Base-by-base conservation (phyloP, 2,888 invertebrate genomes). In the Tipula vernalis region DNA sequence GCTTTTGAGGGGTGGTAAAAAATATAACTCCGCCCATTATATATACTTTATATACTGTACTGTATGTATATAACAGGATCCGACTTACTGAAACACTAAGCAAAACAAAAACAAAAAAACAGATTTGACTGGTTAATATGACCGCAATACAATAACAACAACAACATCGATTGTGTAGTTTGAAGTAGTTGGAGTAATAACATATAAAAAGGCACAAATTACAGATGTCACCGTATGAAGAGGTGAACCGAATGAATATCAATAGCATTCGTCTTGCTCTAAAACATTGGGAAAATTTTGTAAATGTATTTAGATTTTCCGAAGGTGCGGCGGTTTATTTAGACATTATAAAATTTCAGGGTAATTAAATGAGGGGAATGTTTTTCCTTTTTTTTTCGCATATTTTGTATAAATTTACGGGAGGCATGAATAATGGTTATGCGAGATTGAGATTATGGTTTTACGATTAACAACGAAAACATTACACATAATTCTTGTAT, bases 81-180 rank as follows among this genome's bases (percentile, higher is more conserved):
- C 71, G 71, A 71, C 71, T 71, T 71, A 71, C 71, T 71, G 71
- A 71, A 71, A 71, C 28, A 71, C 10, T 71, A 71, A 28, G 10
- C 71, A 71, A 71, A 71, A 71, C n/a, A 28, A 71, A 71, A 71
- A 10, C 71, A 71, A 71, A 71, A 71, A 51, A 28, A 71, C 71
- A 71, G 71, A 71, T 71, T 71, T 90, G 90, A 91, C 90, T 91
- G 90, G 91, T 90, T 90, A 91, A 91, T 91, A 90, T 90, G 90
- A 91, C 90, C 90, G 89, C 91, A 91, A 10, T 71, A 71, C 71
- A 71, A 71, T 28, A 71, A 71, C 71, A 71, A 57, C 57, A 71
- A 57, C 51, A 71, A 51, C 51, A 51, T 51, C 15, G 51, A 18
- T 15, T 44, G 5, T 51, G 12, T 71, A 71, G 71, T 71, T 71